Evolutionary conservation across 2,113 vertebrate genomes (phyloP).

Genomic region (Guaruba guarouba): DNA sequence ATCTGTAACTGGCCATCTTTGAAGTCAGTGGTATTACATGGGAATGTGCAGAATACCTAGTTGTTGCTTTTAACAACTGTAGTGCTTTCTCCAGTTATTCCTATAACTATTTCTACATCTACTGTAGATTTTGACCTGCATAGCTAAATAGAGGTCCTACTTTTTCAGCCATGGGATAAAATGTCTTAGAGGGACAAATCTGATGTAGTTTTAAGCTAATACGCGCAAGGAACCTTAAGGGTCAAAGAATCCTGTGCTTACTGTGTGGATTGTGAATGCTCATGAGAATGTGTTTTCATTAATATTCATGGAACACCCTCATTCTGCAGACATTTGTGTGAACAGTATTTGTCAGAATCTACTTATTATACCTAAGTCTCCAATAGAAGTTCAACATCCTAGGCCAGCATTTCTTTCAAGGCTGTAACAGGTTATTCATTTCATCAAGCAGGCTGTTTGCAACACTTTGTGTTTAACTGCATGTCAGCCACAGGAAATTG

Average conservation of each 20-base stretch:
- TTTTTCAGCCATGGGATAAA: background rate
- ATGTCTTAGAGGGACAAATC: background rate
- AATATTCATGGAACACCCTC: conserved; percentile 41
- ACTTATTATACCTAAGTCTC: conserved; percentile 41
- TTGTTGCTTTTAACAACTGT: background rate
- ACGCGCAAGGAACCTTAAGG: background rate
- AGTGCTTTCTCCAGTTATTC: background rate
- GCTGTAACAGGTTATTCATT: conserved; percentile 60
- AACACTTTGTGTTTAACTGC: conserved; percentile 37
- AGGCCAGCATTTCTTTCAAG: conserved; percentile 50
- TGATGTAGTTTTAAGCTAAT: background rate
- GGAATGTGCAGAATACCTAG: background rate
- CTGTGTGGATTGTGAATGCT: background rate
- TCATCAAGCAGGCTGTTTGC: conserved; percentile 51
- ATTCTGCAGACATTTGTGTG: conserved; percentile 56
- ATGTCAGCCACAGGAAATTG: conserved; percentile 46
- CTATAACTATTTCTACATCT: background rate
- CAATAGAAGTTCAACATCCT: conserved; percentile 43
- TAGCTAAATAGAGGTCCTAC: background rate
- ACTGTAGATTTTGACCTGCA: background rate
- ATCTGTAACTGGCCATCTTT: background rate
- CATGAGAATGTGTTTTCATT: conserved; percentile 9
- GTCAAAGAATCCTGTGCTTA: background rate
- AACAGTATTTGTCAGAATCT: conserved; percentile 61
- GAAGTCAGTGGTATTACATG: background rate